phyloP scores from a whole-genome alignment of 2,113 vertebrate genomes.

The Polyodon spathula region DNA sequence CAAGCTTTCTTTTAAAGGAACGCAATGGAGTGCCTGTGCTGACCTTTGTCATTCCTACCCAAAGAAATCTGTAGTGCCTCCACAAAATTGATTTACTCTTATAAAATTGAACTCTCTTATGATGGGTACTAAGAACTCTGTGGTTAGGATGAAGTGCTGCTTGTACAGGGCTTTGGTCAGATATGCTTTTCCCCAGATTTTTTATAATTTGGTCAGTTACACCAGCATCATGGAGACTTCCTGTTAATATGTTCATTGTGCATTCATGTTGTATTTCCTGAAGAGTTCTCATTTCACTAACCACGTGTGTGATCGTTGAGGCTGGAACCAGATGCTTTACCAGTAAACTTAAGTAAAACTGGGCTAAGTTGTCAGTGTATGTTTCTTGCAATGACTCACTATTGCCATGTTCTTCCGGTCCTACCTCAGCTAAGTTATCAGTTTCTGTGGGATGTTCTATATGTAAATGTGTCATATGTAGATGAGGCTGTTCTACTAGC shows the following conservation, averaged over 20 bases:
- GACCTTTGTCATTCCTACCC: conserved; percentile 1
- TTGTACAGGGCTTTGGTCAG: conserved; percentile 14
- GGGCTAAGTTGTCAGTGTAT: conserved; percentile 3
- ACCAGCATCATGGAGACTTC: conserved; percentile 17
- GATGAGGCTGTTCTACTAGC: conserved; percentile 8
- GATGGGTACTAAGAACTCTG: conserved; percentile 1
- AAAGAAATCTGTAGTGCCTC: conserved; percentile 5
- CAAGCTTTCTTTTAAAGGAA: conserved; percentile 8
- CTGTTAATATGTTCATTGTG: conserved; percentile 7
- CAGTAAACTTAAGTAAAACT: conserved; percentile 14
- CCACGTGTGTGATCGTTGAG: not conserved
- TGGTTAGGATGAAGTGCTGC: not conserved
- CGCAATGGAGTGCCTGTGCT: conserved; percentile 3
- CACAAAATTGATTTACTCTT: not conserved
- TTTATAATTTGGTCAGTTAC: conserved; percentile 6
- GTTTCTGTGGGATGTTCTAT: not conserved
- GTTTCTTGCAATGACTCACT: conserved; percentile 10
- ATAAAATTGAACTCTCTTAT: conserved; percentile 17
- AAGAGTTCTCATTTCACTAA: conserved; percentile 7
- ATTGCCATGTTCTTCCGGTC: conserved; percentile 6
- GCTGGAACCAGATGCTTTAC: not conserved
- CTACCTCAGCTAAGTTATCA: conserved; percentile 6
- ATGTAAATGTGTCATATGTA: too few species aligned
- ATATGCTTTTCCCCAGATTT: conserved; percentile 13
- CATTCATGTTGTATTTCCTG: conserved; percentile 17